These are phyloP conservation scores for Phalacrocorax aristotelis DNA, from an alignment of 2,113 vertebrate genomes.

Conservation along the genomic window DNA sequence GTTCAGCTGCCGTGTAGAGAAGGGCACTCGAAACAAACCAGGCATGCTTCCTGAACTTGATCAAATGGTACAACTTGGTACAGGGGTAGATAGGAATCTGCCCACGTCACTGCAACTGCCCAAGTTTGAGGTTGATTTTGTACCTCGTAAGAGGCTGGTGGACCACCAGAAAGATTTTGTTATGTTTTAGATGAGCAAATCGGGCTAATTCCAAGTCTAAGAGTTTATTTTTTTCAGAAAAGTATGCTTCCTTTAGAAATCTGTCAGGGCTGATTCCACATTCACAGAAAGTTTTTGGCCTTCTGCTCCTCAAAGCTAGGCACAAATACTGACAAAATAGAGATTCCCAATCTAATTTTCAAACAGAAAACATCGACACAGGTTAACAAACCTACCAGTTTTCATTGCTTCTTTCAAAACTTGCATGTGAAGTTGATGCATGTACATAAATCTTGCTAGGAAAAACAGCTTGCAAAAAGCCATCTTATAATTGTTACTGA, in stretches of 20 bases:
- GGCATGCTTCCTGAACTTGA: not conserved
- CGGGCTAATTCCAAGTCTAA: not conserved
- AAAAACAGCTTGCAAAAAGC: not conserved
- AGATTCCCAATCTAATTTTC: not conserved
- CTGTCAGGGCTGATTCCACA: not conserved
- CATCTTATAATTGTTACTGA: not conserved
- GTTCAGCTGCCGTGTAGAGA: not conserved
- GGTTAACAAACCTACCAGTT: not conserved
- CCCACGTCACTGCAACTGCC: not conserved
- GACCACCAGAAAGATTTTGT: not conserved
- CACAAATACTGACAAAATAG: not conserved
- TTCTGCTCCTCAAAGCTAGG: not conserved
- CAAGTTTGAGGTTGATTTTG: not conserved
- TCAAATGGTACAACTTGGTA: not conserved
- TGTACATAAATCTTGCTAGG: not conserved
- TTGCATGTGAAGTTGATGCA: not conserved
- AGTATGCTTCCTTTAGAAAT: not conserved
- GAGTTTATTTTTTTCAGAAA: not conserved
- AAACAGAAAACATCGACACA: not conserved
- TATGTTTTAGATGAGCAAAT: not conserved
- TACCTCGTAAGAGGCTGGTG: not conserved
- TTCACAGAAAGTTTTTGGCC: not conserved
- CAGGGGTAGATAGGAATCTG: not conserved
- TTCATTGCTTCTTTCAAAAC: not conserved
- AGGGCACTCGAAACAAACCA: not conserved